Percentiles rank a stretch among this genome's conserved stretches.
These are phyloP conservation scores for Physocephala rufipes DNA, from an alignment of 2,888 invertebrate species.

Conservation along the genomic window DNA sequence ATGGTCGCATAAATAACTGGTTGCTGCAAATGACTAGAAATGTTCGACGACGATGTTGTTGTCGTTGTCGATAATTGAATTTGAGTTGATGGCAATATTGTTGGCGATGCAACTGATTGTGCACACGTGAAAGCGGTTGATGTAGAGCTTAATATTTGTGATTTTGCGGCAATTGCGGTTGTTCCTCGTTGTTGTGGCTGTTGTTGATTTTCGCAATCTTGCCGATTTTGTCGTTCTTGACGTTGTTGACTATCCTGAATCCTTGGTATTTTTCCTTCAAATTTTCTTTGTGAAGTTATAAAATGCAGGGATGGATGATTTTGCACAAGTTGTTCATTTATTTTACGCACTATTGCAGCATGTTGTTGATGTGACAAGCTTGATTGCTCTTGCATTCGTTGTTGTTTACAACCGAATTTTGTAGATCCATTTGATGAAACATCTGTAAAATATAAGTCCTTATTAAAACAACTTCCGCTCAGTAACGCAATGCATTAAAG, in stretches of 20 bases:
- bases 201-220: too few relatives aligned
- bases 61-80: constrained; percentile 34
- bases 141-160: constrained; percentile 34
- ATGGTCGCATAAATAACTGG: constrained; percentile 53
- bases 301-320: constrained; percentile 60
- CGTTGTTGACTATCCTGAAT: constrained; percentile 53
- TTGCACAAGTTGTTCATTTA: constrained; percentile 53
- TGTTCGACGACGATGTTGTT: constrained; percentile 41
- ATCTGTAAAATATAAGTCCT: constrained; percentile 27
- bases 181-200: constrained; percentile 40
- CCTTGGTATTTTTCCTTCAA: constrained; percentile 65
- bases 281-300: constrained; percentile 62
- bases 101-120: constrained; percentile 47
- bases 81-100: constrained; percentile 38
- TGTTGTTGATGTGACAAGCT: constrained; percentile 41
- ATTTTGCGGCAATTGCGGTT: constrained; percentile 36
- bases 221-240: constrained; percentile 38
- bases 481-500: not conserved
- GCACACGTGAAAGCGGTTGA: constrained; percentile 20
- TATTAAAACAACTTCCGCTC: not conserved
- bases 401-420: constrained; percentile 31
- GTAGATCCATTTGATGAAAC: constrained; percentile 21
- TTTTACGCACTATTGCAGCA: constrained; percentile 47
- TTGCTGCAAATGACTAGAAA: constrained; percentile 45
- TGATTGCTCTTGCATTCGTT: too few relatives aligned